Percentiles rank a stretch among this genome's conserved stretches.
These are phyloP conservation scores for Drosophila kuntzei DNA, from an alignment of 2,888 invertebrate genomes.

Conservation along the genomic window DNA sequence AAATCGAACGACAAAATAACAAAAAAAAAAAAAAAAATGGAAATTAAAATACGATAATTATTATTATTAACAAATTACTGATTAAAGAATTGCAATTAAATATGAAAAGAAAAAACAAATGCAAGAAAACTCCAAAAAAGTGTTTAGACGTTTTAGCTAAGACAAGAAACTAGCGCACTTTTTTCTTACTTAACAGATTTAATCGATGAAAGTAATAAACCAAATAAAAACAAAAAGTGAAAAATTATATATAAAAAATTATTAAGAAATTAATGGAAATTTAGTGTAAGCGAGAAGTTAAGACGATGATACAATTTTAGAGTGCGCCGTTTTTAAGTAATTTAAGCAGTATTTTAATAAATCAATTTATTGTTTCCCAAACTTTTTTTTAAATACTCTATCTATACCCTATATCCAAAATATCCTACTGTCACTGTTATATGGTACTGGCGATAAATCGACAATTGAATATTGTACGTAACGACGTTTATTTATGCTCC, in stretches of 20 bases:
- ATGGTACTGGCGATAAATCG: conserved; percentile 8
- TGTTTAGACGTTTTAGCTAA: conserved; percentile 67
- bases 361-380: conserved; percentile 14
- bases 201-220: conserved; percentile 42
- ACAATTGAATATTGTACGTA: background rate
- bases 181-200: conserved; percentile 61
- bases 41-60: conserved; percentile 31
- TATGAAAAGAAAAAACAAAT: conserved; percentile 1
- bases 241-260: background rate
- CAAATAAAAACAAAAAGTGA: conserved; percentile 14
- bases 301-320: conserved; percentile 45
- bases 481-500: conserved; percentile 9
- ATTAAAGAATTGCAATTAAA: conserved; percentile 59
- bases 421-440: conserved; percentile 21
- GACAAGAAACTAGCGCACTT: conserved; percentile 60
- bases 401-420: conserved; percentile 1
- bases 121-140: conserved; percentile 23
- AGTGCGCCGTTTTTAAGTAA: conserved; percentile 59
- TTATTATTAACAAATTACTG: conserved; percentile 39
- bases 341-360: conserved; percentile 54
- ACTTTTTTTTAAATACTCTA: conserved; percentile 16
- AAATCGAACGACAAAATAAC: conserved; percentile 40
- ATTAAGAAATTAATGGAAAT: conserved; percentile 20
- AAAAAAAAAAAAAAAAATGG: conserved; percentile 11
- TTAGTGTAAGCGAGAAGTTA: conserved; percentile 47